Conservation (phyloP, 1,140 invertebrate genomes). For the Cyclargus thomasi region DNA sequence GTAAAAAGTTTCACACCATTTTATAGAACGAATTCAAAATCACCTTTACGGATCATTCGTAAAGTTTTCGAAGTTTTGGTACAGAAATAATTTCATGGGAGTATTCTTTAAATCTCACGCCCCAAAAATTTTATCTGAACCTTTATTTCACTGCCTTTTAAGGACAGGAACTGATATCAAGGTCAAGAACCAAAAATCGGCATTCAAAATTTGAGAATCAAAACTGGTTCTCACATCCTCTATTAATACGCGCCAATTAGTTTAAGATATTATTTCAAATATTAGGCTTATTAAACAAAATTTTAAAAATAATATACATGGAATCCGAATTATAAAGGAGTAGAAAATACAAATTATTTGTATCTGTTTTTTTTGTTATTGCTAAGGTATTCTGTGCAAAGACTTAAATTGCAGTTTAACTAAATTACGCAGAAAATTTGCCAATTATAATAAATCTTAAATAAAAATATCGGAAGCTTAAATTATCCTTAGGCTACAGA, state of each 20-base stretch:
- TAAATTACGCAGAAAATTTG: too few relatives aligned
- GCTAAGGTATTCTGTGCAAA: too few relatives aligned
- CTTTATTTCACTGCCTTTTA: neutral
- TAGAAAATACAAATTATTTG: too few relatives aligned
- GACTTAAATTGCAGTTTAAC: too few relatives aligned
- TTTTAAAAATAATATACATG: neutral
- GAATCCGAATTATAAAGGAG: too few relatives aligned
- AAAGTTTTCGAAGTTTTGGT: neutral
- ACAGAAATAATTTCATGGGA: neutral
- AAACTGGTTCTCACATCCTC: conserved; percentile 22
- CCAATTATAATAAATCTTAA: neutral
- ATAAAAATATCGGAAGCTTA: neutral
- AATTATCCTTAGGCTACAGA: neutral
- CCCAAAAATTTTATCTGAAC: neutral
- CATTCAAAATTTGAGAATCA: conserved; percentile 22
- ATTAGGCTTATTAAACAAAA: neutral
- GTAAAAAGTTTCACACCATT: too few relatives aligned
- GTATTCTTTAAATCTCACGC: neutral
- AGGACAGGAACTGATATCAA: conserved; percentile 18
- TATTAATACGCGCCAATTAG: conserved; percentile 16
- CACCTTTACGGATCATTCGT: too few relatives aligned
- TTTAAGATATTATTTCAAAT: conserved; percentile 10
- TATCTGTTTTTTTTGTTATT: too few relatives aligned
- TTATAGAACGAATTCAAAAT: too few relatives aligned
- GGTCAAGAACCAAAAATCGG: conserved; percentile 15